Base-by-base conservation (phyloP, 2,797 vertebrate species). In the Cyprinodon diabolis region DNA sequence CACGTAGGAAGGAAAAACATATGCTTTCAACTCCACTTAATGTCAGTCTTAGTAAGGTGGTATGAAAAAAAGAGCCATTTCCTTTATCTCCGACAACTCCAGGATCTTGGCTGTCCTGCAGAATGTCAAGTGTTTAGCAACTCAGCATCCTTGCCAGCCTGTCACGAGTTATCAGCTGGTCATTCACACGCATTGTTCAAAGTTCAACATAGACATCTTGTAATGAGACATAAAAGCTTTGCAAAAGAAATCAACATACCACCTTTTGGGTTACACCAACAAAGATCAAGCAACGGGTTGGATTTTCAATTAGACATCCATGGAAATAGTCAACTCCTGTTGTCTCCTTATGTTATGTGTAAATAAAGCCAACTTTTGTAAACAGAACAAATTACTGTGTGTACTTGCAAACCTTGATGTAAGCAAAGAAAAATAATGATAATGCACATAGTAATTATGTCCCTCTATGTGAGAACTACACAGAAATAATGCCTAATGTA, bases 141-240 rank as follows among this genome's bases (percentile, higher is more conserved):
- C 89, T 89, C 85, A 86, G 79, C 74, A 85, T 88, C 84, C 91
- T 88, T 77, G 81, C 71, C 48, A 74, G 90, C 66, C 65, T 82
- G 92, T 94, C 93, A 94, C 87, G 69, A 81, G 92, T 84, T 86
- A 89, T 90, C 87, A 92, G 91, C 87, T 87, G 89, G 86, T 82
- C 82, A 79, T 80, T 90, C 88, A 86, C 85, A 66, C 83, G 71
- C 75, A 85, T 56, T 87, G 94, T 86, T 94, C 93, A 93, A 95
- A 94, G 93, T 89, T 82, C 89, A 86, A 58, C 51, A 54, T 43
- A 75, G 48, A 79, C 81, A 81, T 72, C 52, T 71, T 86, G 83
- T 67, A 84, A 82, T 68, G 62, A 69, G 69, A 72, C 40, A 86
- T 69, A 65, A 74, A 73, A 79, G 67, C 55, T 66, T 75, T 66